Percentiles rank a stretch among this genome's conserved stretches.
Evolutionary conservation across 2,113 vertebrate species (phyloP).

Genomic region (Pardalotus punctatus): DNA sequence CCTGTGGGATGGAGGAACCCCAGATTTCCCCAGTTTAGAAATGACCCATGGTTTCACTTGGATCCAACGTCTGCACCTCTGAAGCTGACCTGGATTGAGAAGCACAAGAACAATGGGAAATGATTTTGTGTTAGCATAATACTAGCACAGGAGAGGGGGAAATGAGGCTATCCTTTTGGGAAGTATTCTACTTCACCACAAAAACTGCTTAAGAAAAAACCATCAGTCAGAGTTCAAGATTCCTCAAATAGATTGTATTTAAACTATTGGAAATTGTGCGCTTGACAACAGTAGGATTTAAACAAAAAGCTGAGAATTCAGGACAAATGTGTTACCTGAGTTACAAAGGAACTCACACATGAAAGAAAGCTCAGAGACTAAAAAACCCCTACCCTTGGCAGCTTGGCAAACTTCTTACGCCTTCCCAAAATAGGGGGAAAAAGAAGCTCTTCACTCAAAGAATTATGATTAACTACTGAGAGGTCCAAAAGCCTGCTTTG

Average conservation of each 20-base stretch:
- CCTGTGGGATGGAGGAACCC: not conserved
- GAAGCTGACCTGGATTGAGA: not conserved
- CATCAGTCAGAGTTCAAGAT: not conserved
- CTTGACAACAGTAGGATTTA: not conserved
- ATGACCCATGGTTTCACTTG: not conserved
- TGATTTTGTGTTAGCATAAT: not conserved
- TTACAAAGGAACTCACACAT: not conserved
- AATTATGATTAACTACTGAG: not conserved
- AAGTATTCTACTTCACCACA: not conserved
- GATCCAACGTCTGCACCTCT: not conserved
- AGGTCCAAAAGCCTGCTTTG: not conserved
- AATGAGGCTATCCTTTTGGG: not conserved
- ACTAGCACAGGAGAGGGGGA: not conserved
- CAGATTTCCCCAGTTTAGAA: not conserved
- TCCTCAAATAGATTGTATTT: not conserved
- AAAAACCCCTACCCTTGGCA: not conserved
- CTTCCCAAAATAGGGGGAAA: not conserved
- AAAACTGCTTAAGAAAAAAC: not conserved
- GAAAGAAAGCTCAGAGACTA: not conserved
- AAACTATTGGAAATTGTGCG: not conserved
- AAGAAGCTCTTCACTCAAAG: not conserved
- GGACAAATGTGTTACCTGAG: not conserved
- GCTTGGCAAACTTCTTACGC: not conserved
- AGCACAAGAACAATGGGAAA: not conserved
- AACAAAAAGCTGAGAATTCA: not conserved